These are phyloP conservation scores for Ceyx melanurus DNA, from an alignment of 2,113 vertebrate species.

Conservation along the genomic window DNA sequence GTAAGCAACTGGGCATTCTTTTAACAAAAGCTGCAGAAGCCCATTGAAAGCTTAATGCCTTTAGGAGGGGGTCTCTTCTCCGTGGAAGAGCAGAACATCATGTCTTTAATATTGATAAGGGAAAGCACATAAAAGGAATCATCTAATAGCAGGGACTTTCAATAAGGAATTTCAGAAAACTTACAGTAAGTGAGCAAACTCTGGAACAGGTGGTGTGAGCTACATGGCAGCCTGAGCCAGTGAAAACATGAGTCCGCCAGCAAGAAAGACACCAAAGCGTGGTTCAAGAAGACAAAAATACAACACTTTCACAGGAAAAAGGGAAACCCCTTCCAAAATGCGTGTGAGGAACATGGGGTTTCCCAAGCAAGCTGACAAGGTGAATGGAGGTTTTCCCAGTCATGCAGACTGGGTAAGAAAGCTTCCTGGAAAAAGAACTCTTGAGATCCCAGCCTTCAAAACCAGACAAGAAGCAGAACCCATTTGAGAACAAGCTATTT, in stretches of 20 bases:
- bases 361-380: conserved; percentile 15
- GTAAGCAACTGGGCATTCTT: conserved; percentile 55
- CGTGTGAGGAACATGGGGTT: not conserved
- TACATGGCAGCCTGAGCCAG: conserved; percentile 47
- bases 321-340: not conserved
- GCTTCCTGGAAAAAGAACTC: not conserved
- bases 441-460: not conserved
- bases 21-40: conserved; percentile 27
- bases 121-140: conserved; percentile 22
- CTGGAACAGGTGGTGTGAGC: conserved; percentile 54
- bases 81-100: conserved; percentile 11
- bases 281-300: conserved; percentile 48
- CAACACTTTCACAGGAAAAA: conserved; percentile 7
- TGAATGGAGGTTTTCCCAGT: conserved; percentile 15
- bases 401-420: not conserved
- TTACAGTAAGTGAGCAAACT: conserved; percentile 39
- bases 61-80: not conserved
- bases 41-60: conserved; percentile 31
- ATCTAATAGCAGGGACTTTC: not conserved
- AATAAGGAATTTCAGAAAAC: conserved; percentile 45
- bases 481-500: not conserved
- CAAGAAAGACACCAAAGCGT: conserved; percentile 27
- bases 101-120: conserved; percentile 52
- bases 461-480: not conserved
- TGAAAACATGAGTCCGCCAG: conserved; percentile 61